Evolutionary conservation across 30 jellyfish, hydroid and myxozoan species (phyloP).

Genomic region (Catostylus mosaicus): DNA sequence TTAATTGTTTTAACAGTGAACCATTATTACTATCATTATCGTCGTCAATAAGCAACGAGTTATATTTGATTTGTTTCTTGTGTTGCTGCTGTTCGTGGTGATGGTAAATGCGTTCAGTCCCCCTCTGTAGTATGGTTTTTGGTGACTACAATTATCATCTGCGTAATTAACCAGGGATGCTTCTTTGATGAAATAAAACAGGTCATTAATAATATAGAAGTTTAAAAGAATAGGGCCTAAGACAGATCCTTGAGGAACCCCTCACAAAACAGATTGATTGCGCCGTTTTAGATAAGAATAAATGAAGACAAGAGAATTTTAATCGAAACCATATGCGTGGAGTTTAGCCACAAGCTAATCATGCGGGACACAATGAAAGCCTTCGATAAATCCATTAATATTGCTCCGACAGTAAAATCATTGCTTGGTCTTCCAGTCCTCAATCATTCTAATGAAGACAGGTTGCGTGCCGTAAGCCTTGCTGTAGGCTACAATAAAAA

Average conservation of each 20-base stretch:
- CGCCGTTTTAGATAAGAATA: background rate
- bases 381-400: constrained; percentile 26
- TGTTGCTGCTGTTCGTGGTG: no score
- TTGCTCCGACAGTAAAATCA: constrained; percentile 19
- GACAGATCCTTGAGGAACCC: background rate
- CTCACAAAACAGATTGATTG: background rate
- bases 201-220: no score
- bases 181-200: no score
- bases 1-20: no score
- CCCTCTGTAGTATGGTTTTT: no score
- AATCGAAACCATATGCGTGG: constrained; percentile 1
- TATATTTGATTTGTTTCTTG: no score
- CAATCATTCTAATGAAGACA: background rate
- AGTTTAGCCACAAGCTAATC: constrained; percentile 38
- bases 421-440: constrained; percentile 9
- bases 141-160: no score
- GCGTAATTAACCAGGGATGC: no score
- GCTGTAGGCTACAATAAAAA: constrained; percentile 13
- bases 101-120: no score
- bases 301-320: background rate
- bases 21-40: no score
- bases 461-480: background rate
- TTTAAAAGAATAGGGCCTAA: no score
- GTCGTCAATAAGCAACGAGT: no score
- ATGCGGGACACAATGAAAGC: constrained; percentile 29